Evolutionary conservation across 2,113 vertebrate genomes (phyloP).

Genomic region (Steatornis caripensis): DNA sequence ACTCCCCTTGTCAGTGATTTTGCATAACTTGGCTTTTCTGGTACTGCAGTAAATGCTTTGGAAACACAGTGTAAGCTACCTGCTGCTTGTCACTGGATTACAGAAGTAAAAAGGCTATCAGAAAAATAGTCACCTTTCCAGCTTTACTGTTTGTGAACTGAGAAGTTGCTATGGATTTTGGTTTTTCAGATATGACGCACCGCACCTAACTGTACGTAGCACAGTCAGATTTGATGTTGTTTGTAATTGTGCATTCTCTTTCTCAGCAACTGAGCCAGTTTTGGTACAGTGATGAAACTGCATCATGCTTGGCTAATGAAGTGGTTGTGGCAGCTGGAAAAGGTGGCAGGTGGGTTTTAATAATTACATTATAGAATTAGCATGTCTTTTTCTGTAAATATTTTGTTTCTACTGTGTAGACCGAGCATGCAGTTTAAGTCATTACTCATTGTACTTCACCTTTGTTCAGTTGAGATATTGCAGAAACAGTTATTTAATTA

Average conservation of each 20-base stretch:
- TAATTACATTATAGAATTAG: not conserved
- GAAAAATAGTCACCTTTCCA: not conserved
- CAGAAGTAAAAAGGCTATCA: not conserved
- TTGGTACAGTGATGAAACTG: slow-evolving; percentile 92
- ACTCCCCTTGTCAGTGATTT: not conserved
- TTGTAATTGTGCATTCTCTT: not conserved
- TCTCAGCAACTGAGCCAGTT: slow-evolving; percentile 93
- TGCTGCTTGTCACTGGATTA: not conserved
- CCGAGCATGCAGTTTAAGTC: not conserved
- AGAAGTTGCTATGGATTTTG: not conserved
- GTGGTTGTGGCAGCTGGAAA: slow-evolving; percentile 78
- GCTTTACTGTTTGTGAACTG: not conserved
- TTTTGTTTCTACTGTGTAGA: not conserved
- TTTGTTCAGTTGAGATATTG: not conserved
- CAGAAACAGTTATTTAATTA: not conserved
- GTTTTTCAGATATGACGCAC: not conserved
- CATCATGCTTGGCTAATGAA: slow-evolving; percentile 80
- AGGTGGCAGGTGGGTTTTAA: slow-evolving; percentile 81
- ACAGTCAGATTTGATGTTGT: not conserved
- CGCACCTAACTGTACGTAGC: not conserved
- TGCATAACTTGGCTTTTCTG: not conserved
- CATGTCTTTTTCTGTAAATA: not conserved
- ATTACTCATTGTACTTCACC: not conserved
- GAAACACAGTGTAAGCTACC: not conserved
- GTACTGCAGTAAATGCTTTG: not conserved